Base-by-base conservation (phyloP, 2,888 invertebrate genomes). In the Dinocampus coccinellae region DNA sequence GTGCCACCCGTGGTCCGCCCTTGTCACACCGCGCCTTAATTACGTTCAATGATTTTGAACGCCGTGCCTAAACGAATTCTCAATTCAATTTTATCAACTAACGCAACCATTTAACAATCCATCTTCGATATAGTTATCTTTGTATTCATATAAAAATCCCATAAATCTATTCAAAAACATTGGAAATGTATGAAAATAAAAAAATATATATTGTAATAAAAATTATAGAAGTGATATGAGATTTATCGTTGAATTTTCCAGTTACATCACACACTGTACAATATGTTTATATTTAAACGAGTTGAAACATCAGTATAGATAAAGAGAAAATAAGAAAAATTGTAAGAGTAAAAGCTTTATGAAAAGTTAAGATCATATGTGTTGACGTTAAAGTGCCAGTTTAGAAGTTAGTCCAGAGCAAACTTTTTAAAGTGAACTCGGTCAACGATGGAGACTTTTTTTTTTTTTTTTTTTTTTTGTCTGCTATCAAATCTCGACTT, bases 1-100 rank as follows among this genome's bases (percentile, higher is more conserved):
- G 75, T 72, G 74, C 75, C 75, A 75, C 72, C 68, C 75, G 75
- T 63, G 58, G 63, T 67, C 77, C 77, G 70, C 74, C 77, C 79
- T 79, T 80, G 81, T 82, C 82, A 81, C 81, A 79, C 81, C 81
- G 78, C 79, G 79, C 80, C 83, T 82, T 84, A 85, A 85, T 85
- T 85, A 84, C 82, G 80, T 82, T 82, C 81, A 82, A 85, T 84
- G 84, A 85, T 85, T 84, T 84, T 84, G 82, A 83, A 83, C 82
- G 81, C 81, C 80, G 79, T 78, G 80, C 79, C 82, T 84, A 85
- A 85, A 80, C 83, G 84, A 83, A 84, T 84, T 82, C 81, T 77
- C 82, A 83, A 85, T 84, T 82, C 78, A 81, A 85, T 85, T 85
- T 81, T 78, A 73, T 70, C 47, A 64, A 73, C 73, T 74, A 72